Base-by-base conservation (phyloP, 2,888 invertebrate species). In the Glaucopsyche alexis region DNA sequence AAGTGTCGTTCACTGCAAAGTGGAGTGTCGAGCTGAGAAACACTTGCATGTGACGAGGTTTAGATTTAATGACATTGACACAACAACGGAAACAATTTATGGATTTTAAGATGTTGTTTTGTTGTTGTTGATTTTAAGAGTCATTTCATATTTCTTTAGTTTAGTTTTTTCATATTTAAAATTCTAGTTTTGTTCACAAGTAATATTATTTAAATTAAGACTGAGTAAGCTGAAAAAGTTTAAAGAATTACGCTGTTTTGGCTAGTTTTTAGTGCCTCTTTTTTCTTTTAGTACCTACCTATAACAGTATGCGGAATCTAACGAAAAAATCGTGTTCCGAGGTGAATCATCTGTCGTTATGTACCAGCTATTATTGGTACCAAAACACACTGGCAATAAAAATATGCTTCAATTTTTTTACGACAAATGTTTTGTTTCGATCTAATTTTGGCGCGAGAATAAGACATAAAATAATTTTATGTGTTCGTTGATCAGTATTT, bases 391-490 rank as follows among this genome's bases (percentile, higher is more conserved):
- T 11, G 50, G 13, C 50, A 40, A 16, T 40, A 47, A 67, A 67
- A 47, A 47, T 47, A 67, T 67, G n/a, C 42, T 67, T 66, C 66
- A 66, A 45, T 42, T 67, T 55, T 42, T 67, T 67, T 47, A 45
- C 67, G 45, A 67, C 45, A 67, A 67, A 67, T 67, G 67, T 67
- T 67, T 67, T 67, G 19, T 67, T 67, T 19, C 67, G 13, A 19
- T 13, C 67, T 13, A 29, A 29, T 29, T 29, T 29, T 29, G 13
- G 47, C 67, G 67, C 45, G 67, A 67, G 19, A 47, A 60, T 60
- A 19, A 19, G 67, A 67, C 67, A 47, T 47, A 67, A 67, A 67
- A 67, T 47, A 45, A 67, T 67, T 67, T 47, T 19, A 67, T 67
- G 67, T 67, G 47, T 67, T 42, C 13, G 67, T 67, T 67, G 67